Conservation (phyloP, 2,888 invertebrate species). For the Epinotia bilunana region DNA sequence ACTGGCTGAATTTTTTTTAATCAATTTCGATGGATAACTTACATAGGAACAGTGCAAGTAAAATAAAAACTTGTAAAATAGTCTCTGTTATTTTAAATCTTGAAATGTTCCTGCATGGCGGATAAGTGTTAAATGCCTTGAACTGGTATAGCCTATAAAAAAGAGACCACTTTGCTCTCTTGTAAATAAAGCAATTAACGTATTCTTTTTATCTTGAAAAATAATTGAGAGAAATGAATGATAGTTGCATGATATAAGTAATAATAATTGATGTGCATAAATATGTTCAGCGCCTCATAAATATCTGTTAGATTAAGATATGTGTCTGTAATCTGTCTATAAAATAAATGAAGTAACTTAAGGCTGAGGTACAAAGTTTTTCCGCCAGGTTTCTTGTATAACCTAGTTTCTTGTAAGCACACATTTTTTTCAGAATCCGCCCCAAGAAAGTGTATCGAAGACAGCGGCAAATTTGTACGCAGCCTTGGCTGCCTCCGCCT, state of each 20-base stretch:
- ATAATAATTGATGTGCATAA: neutral
- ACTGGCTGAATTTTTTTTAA: no score
- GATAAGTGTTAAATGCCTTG: neutral
- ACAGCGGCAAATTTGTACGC: conserved; percentile 94
- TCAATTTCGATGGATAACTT: no score
- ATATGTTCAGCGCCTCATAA: neutral
- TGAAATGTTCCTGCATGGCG: neutral
- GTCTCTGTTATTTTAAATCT: neutral
- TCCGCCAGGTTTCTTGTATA: conserved; percentile 12
- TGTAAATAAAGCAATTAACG: no score
- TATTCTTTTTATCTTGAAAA: no score
- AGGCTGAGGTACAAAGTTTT: conserved; percentile 13
- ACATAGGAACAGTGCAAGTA: no score
- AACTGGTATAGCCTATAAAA: no score
- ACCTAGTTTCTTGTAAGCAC: conserved; percentile 18
- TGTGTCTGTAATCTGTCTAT: neutral
- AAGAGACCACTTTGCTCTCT: no score
- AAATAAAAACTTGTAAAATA: no score
- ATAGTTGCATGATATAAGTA: neutral
- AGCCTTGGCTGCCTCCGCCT: conserved; percentile 92
- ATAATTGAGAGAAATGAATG: no score
- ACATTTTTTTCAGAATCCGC: conserved; percentile 54
- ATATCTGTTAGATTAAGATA: neutral
- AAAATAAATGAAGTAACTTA: neutral
- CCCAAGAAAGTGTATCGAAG: conserved; percentile 88